These are phyloP conservation scores for Cetonia aurata DNA, from an alignment of 2,888 invertebrate species.

Conservation along the genomic window DNA sequence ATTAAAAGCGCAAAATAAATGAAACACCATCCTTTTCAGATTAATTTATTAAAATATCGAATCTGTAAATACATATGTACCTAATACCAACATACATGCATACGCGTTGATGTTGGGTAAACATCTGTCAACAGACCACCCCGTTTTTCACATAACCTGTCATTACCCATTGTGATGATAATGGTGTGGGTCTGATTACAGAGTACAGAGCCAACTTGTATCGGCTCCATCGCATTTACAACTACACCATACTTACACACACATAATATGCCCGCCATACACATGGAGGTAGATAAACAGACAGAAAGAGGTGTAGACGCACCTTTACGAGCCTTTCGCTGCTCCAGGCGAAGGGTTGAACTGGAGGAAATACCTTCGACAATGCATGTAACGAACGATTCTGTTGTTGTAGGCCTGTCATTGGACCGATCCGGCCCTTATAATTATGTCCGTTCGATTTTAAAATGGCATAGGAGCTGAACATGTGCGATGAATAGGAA, in stretches of 20 bases:
- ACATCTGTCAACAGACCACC: constrained; percentile 68
- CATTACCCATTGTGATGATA: constrained; percentile 64
- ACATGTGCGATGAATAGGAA: constrained; percentile 11
- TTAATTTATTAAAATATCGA: constrained; percentile 34
- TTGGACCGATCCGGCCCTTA: constrained; percentile 20
- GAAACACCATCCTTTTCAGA: not conserved
- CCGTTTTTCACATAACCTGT: constrained; percentile 62
- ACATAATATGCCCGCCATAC: constrained; percentile 9
- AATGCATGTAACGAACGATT: constrained; percentile 18
- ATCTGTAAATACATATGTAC: constrained; percentile 20
- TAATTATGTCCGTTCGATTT: constrained; percentile 27
- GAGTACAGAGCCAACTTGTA: constrained; percentile 50
- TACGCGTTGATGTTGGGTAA: constrained; percentile 59
- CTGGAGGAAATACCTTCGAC: constrained; percentile 20
- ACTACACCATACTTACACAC: constrained; percentile 51
- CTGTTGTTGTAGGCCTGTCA: constrained; percentile 29
- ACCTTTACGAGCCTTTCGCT: constrained; percentile 1
- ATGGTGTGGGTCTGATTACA: constrained; percentile 60
- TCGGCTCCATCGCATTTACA: constrained; percentile 56
- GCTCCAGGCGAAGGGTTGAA: constrained; percentile 24
- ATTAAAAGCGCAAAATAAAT: too few relatives aligned
- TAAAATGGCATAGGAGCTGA: constrained; percentile 20
- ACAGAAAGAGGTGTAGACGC: constrained; percentile 17
- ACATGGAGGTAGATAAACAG: constrained; percentile 11
- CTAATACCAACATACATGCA: constrained; percentile 39